phyloP scores from a whole-genome alignment of 2,797 vertebrate genomes.

The Tamandua tetradactyla region DNA sequence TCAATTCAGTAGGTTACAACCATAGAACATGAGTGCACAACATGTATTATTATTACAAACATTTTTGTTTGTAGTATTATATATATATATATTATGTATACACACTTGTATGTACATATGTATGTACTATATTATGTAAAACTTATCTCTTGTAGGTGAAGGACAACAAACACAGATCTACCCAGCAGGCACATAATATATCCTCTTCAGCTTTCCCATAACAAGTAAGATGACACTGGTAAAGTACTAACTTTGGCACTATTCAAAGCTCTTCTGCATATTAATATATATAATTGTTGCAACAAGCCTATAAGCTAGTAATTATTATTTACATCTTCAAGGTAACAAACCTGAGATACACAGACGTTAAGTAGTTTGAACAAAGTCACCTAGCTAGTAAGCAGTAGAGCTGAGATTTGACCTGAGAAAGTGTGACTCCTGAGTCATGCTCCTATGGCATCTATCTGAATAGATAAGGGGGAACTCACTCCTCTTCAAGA shows the following conservation, averaged over 20 bases:
- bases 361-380: background rate
- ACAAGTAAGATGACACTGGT: background rate
- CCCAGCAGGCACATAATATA: background rate
- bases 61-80: background rate
- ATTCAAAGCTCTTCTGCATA: background rate
- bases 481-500: background rate
- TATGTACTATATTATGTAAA: background rate
- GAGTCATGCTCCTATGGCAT: background rate
- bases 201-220: background rate
- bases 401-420: background rate
- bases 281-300: background rate
- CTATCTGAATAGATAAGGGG: background rate
- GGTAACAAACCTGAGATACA: background rate
- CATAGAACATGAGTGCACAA: background rate
- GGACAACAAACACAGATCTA: background rate
- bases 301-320: background rate
- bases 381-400: background rate
- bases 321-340: background rate
- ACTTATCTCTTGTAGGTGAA: background rate
- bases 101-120: background rate
- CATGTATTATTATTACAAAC: background rate
- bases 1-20: background rate
- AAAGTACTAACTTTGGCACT: background rate
- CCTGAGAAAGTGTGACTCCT: background rate
- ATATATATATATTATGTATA: background rate